Base-by-base conservation (phyloP, 2,888 invertebrate genomes). In the Merodon equestris region DNA sequence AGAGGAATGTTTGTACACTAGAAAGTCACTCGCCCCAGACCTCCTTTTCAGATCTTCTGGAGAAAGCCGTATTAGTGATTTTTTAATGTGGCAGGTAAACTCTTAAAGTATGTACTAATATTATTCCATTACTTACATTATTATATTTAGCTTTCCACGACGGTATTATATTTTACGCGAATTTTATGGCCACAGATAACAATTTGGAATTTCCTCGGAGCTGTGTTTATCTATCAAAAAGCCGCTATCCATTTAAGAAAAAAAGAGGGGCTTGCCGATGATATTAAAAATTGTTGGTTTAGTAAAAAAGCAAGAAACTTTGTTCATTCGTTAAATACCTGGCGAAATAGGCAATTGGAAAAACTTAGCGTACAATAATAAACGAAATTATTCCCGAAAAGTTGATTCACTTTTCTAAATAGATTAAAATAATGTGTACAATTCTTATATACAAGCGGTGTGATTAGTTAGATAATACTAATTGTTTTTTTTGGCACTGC, bases 171-270 rank as follows among this genome's bases (percentile, higher is more conserved):
- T 86, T 99, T 99, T 89, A 93, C 95, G 0, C 92, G 95, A 81
- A 95, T 96, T 0, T 89, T 99, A 38, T 99, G 99, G 99, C 99
- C 99, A 1, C 98, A 98, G 86, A 97, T 99, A 86, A 93, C 93
- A 47, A 92, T 97, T 74, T 98, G 97, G 97, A 94, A 98, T 89
- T 91, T 99, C 57, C 90, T 98, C 82, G 92, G 91, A 15, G 96
- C 95, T 19, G 92, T 99, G 74, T 93, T 98, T 84, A 93, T 94
- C 84, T 99, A 95, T 88, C 99, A 99, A 89, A 83, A 84, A 4
- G 84, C 85, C 42, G 70, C 83, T 10, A 34, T 70, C 2, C 82
- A 81, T n/a, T 44, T 87, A 19, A 82, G 84, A 1, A 57, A 72
- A 0, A 84, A 76, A 12, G 83, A 82, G 53, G 68, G 73, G 0